These are phyloP conservation scores for Nineta flava DNA, from an alignment of 2,888 invertebrate genomes.

Conservation along the genomic window DNA sequence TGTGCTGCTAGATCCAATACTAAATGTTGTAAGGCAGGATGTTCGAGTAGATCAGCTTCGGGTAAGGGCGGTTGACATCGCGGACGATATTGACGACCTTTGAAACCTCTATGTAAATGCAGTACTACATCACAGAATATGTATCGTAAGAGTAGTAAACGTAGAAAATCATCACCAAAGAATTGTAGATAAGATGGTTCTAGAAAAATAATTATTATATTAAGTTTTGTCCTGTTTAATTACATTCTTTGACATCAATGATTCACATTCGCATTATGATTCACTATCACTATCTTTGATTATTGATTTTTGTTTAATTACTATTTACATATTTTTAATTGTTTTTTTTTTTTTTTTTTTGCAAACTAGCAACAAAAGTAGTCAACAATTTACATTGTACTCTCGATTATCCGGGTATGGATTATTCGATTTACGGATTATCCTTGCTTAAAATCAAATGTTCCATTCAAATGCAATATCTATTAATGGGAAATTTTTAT, in stretches of 20 bases:
- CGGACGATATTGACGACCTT: constrained; percentile 73
- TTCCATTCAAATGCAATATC: no score
- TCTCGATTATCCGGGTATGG: no score
- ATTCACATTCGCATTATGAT: no score
- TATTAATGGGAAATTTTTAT: no score
- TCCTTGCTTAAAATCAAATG: no score
- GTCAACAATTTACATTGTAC: no score
- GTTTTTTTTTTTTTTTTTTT: no score
- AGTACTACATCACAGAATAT: constrained; percentile 87
- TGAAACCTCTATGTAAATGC: constrained; percentile 70
- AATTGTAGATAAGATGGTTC: constrained; percentile 65
- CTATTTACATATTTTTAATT: neutral
- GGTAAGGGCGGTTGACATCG: constrained; percentile 75
- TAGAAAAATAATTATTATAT: constrained; percentile 23
- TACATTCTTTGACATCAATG: neutral
- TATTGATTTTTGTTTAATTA: no score
- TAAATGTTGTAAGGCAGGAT: constrained; percentile 61
- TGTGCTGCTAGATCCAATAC: constrained; percentile 70
- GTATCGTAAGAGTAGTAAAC: constrained; percentile 73
- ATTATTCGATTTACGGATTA: no score
- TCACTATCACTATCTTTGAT: no score
- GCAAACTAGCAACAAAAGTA: no score
- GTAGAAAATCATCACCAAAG: constrained; percentile 88
- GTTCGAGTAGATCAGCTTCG: constrained; percentile 71
- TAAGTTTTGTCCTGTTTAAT: no score